Base-by-base conservation (phyloP, 2,113 vertebrate genomes). In the Pao palembangensis region DNA sequence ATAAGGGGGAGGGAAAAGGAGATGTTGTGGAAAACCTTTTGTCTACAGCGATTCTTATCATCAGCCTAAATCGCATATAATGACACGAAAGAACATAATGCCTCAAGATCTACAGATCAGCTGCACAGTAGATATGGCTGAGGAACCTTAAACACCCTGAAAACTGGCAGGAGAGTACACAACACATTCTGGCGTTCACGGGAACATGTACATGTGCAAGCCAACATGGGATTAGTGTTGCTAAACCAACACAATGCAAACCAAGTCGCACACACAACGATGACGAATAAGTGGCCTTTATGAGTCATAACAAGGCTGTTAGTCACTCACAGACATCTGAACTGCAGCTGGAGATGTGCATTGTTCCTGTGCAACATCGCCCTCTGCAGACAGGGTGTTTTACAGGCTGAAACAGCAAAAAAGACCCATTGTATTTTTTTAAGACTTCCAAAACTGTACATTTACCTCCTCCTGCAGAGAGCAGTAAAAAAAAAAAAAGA, bases 301-400 rank as follows among this genome's bases (percentile, higher is more conserved):
- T 58, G 81, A 71, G 51, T 73, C 78, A 78, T 71, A 76, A 59
- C 68, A 80, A 72, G 73, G 76, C 75, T 83, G 69, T 59, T 43
- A 4, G 44, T 47, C 59, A 64, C 67, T 76, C 55, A 19, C 64
- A 69, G 74, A 84, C 80, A 85, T 86, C 76, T 87, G 83, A 82
- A 48, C 66, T 58, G 69, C 87, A 85, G 78, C 85, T 84, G 74
- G 62, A 19, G 19, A 41, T 11, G 34, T 38, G 34, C 34, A 2
- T 16, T n/a, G 5, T 47, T 34, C 10, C 0, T 81, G 72, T 65
- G 56, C 64, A 80, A 85, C 51, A 63, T 55, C 54, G 78, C 79
- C 84, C 79, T 73, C 87, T 85, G 79, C 71, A 11, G 34, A 38
- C 2, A 12, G 8, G 34, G 34, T 2, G 8, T 34, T 34, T 34